Conservation (phyloP, 92 coral and sea anemone species). For the Epizoanthus illoricatus region DNA sequence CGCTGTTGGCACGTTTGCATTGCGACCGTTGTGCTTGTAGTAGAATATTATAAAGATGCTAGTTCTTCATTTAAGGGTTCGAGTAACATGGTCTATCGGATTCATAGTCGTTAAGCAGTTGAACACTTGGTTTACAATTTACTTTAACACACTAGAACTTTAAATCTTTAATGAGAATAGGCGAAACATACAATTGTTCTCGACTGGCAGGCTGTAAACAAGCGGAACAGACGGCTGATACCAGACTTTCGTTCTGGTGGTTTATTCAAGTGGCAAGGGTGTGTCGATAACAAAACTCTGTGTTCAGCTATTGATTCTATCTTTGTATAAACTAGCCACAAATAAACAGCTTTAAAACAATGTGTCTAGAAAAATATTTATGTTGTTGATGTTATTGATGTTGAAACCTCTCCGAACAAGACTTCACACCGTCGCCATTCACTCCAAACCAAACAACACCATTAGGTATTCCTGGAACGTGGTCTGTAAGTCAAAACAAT, state of each 20-base stretch:
- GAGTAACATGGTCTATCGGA: conserved; percentile 10
- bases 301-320: no score
- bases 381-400: no score
- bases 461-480: no score
- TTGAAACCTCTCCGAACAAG: no score
- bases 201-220: conserved; percentile 25
- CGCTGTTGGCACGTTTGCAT: background rate
- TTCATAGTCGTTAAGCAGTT: conserved; percentile 1
- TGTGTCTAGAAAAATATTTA: no score
- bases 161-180: conserved; percentile 36
- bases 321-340: no score
- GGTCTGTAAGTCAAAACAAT: no score
- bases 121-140: conserved; percentile 28
- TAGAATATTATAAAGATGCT: background rate
- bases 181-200: conserved; percentile 35
- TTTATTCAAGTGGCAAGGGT: background rate
- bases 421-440: no score
- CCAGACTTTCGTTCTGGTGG: conserved; percentile 15
- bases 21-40: background rate
- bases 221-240: background rate
- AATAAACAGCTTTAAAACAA: no score
- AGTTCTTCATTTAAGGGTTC: conserved; percentile 5
- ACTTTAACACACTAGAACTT: conserved; percentile 32
- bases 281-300: no score
- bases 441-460: no score